phyloP scores from a whole-genome alignment of 2,113 vertebrate genomes.

The Xenotilapia flavipinnis region DNA sequence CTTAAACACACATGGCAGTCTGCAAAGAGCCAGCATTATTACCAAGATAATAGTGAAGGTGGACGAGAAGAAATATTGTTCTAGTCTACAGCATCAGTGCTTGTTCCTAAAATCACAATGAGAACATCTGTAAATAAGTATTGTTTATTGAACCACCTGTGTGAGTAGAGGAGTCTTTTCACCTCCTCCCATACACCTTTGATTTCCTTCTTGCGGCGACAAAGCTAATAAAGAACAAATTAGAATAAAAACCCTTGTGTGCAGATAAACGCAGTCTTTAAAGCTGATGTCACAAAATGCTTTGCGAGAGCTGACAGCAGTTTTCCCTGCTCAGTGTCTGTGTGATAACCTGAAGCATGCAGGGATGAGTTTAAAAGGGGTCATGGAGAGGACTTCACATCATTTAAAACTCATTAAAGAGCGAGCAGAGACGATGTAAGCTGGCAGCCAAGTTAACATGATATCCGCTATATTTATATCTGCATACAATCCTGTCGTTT shows the following conservation, averaged over 20 bases:
- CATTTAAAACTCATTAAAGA: neutral
- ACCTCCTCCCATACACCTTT: neutral
- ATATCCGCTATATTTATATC: neutral
- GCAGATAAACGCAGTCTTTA: neutral
- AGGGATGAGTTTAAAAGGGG: neutral
- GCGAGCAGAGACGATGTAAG: neutral
- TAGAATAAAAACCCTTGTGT: neutral
- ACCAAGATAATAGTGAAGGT: neutral
- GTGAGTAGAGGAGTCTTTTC: neutral
- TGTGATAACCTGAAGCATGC: neutral
- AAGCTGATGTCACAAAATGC: neutral
- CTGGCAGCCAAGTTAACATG: neutral
- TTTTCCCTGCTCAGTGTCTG: neutral
- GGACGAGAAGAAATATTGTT: neutral
- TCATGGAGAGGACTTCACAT: neutral
- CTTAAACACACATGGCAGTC: neutral
- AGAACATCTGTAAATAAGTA: neutral
- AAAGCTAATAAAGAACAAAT: neutral
- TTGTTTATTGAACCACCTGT: neutral
- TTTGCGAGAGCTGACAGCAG: neutral
- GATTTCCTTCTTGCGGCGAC: fast-evolving
- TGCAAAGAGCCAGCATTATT: neutral
- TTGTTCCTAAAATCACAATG: neutral
- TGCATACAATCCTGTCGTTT: fast-evolving
- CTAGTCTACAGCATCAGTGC: neutral